A percentile compares a stretch with the other conserved stretches of the same genome.
Evolutionary conservation across 2,113 vertebrate genomes (phyloP).

Genomic region (Chlorodrepanis virens): DNA sequence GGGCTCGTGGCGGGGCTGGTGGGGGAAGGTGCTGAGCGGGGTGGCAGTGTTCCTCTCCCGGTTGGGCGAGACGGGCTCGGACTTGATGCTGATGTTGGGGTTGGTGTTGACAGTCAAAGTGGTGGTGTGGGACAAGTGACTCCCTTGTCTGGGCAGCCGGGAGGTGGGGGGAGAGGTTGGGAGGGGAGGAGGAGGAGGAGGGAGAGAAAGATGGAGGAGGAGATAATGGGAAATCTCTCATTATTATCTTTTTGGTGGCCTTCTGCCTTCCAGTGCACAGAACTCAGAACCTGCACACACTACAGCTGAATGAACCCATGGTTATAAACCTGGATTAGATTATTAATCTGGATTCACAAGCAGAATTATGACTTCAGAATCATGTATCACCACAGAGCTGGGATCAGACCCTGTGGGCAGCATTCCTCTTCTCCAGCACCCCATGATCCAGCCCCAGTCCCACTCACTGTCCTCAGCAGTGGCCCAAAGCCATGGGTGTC

Average conservation of each 20-base stretch:
- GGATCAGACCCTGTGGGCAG: not conserved
- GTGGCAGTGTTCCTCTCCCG: constrained; percentile 85
- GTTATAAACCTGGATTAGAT: not conserved
- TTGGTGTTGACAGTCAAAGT: constrained; percentile 93
- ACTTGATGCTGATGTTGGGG: constrained; percentile 93
- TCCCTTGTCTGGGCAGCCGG: constrained; percentile 79
- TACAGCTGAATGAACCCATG: fast-evolving
- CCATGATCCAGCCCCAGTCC: fast-evolving
- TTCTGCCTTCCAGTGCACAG: not conserved
- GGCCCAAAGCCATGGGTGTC: not conserved
- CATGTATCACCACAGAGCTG: fast-evolving
- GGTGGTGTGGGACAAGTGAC: constrained; percentile 87
- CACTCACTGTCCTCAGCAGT: fast-evolving
- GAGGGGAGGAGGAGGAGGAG: not conserved
- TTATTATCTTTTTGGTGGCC: not conserved
- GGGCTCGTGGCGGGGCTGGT: constrained; percentile 79
- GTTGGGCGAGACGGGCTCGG: constrained; percentile 91
- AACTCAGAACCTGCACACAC: not conserved
- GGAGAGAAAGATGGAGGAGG: not conserved
- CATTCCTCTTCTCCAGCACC: not conserved
- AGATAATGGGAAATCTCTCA: not conserved
- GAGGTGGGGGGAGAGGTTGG: not conserved
- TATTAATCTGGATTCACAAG: not conserved
- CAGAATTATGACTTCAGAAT: not conserved
- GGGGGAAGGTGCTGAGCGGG: constrained; percentile 83